phyloP scores from a whole-genome alignment of 1,140 invertebrate genomes.

The Megalopta genalis region DNA sequence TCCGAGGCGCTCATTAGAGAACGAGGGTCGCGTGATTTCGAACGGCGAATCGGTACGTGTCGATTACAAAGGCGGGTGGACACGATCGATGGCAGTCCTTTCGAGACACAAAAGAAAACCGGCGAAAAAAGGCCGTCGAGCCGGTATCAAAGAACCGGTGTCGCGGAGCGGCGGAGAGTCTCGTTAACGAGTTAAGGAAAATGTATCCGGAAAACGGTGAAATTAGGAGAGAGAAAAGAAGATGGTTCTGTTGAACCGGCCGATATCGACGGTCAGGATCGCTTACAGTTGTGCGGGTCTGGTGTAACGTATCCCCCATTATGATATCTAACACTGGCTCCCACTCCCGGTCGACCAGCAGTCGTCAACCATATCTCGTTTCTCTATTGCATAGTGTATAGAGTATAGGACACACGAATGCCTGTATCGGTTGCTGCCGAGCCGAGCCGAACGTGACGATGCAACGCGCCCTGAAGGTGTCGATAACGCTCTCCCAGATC shows the following conservation, averaged over 20 bases:
- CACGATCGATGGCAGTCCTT: constrained; percentile 22
- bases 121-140: not conserved
- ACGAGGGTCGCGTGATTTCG: no score
- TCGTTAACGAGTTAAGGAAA: constrained; percentile 55
- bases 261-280: constrained; percentile 29
- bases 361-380: constrained; percentile 70
- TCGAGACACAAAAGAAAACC: constrained; percentile 16
- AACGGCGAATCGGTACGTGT: constrained; percentile 31
- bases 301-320: constrained; percentile 55
- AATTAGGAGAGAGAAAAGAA: not conserved
- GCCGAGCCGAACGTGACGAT: constrained; percentile 22
- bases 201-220: constrained; percentile 25
- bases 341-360: constrained; percentile 7
- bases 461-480: constrained; percentile 39
- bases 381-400: constrained; percentile 46
- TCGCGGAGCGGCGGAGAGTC: not conserved
- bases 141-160: constrained; percentile 35
- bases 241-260: not conserved
- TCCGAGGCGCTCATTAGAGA: no score
- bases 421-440: constrained; percentile 7
- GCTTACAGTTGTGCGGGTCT: constrained; percentile 16
- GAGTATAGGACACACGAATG: constrained; percentile 7
- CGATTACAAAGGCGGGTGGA: constrained; percentile 13
- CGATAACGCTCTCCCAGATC: constrained; percentile 37
- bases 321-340: constrained; percentile 62